Evolutionary conservation across 2,797 vertebrate genomes (phyloP), one percentile per base, ranked within the genome.

Genomic region (Gymnoscopelus microlampas): DNA sequence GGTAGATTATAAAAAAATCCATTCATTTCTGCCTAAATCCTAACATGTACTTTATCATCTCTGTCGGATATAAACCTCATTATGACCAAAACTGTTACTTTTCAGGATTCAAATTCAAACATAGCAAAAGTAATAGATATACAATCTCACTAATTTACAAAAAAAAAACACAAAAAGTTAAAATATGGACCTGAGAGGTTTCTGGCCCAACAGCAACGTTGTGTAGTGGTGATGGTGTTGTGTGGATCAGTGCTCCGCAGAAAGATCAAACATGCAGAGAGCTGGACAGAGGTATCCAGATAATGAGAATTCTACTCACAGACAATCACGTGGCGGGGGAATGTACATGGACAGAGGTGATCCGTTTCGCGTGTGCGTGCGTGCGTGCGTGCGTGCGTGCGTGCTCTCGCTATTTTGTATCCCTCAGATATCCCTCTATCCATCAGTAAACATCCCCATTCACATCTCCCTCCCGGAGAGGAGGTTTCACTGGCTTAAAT

Each of bases 291-390:
- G 44, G 50, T 68, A 74, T 76, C 63, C 62, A 58, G 32, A 63
- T 58, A 23, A 78, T 84, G 63, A 44, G 44, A 78, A 83, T 87
- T 87, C 77, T 67, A 5, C 73, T 81, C 82, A 82, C 64, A 32
- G 74, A 14, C 51, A 35, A 14, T 74, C 55, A 57, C 68, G 51
- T 2, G 29, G 69, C 66, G 56, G 26, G 26, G 26, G 26, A 29
- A 29, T 3, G 3, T 29, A 29, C 3, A 29, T 29, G 47, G 49
- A 78, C 49, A 15, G 53, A 72, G 53, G 80, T 57, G 64, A 44
- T 39, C 23, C 3, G 26, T 29, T 29, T 29, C 3, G 26, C 2
- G 26, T 29, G 26, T 29, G 26, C 2, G 26, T 29, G 26, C 2
- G 26, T 29, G 26, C 2, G 26, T 29, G 26, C 3, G 26, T 29